A percentile compares a stretch with the other conserved stretches of the same genome.
These are phyloP conservation scores for Clarias batrachus DNA, from an alignment of 2,113 vertebrate species.

Conservation along the genomic window DNA sequence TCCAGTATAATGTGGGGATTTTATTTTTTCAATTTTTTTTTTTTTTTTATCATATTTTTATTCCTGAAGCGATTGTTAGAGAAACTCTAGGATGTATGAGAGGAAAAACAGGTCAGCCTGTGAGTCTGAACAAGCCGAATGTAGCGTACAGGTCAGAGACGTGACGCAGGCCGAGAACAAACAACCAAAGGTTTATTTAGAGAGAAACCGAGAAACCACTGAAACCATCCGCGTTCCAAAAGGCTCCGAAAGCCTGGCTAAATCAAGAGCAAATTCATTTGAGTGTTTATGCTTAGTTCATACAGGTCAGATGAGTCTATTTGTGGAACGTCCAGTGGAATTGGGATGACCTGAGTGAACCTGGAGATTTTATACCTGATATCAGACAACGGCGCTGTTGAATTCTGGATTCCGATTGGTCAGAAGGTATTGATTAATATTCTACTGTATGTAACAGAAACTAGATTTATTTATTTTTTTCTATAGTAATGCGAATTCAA, in stretches of 20 bases:
- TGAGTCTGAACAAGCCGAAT: neutral
- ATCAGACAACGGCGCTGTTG: neutral
- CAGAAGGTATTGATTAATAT: neutral
- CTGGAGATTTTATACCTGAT: neutral
- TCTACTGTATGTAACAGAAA: neutral
- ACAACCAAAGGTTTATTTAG: constrained; percentile 33
- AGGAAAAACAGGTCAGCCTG: constrained; percentile 4
- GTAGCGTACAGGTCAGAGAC: constrained; percentile 20
- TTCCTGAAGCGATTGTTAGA: neutral
- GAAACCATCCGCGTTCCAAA: constrained; percentile 17
- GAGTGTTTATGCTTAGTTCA: constrained; percentile 50
- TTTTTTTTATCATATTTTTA: neutral
- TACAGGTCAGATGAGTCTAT: constrained; percentile 58
- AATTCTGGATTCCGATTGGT: neutral
- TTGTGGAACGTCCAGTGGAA: constrained; percentile 63
- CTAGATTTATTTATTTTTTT: neutral
- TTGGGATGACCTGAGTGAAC: constrained; percentile 39
- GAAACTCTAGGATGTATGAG: neutral
- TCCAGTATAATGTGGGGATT: neutral
- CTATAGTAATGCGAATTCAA: neutral
- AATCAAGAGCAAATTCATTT: constrained; percentile 53
- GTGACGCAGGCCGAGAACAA: constrained; percentile 1
- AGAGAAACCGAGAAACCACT: neutral
- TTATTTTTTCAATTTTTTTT: neutral
- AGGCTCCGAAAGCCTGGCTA: constrained; percentile 36